Base-by-base conservation (phyloP, 2,113 vertebrate species). In the human region DNA sequence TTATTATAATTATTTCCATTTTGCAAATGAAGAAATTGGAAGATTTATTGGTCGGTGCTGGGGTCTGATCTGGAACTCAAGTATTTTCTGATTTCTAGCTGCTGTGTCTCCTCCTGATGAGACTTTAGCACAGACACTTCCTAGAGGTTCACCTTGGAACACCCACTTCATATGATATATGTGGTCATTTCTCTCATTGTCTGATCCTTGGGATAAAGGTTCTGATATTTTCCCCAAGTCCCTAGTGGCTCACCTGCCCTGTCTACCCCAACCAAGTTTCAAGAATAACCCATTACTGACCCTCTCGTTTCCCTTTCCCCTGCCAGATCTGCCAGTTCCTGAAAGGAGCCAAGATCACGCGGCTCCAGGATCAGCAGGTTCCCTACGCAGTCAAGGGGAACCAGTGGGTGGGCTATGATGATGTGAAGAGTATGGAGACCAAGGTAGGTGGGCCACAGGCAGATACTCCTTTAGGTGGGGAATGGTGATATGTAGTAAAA, bases 351-450 rank as follows among this genome's bases (percentile, higher is more conserved):
- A 96, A 66, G 1, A 43, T 97, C 22, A 64, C 10, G 8, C 99
- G 98, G 98, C 98, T 99, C 55, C 2, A 94, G 48, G 98, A 99
- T 3, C 99, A 99, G 96, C 86, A 97, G 18, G 99, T 99, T 89
- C 99, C 99, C 18, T 99, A 98, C 45, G 98, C 99, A 48, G 98
- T 98, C 79, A 97, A 98, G 22, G 98, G 97, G 66, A 98, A 91
- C 55, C 38, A 98, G 38, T 99, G 99, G 99, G 94, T 99, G 7
- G 99, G 99, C 57, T 99, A 98, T 66, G 99, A 99, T 84, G 96
- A 99, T 94, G 22, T 52, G 48, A 92, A 96, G 70, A 99, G 99
- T 95, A 96, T 96, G 83, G 88, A 98, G 52, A 95, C 93, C 66
- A 99, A 99, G 98, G 99, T 99, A 97, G 9, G 89, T 66, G 48